phyloP scores from a whole-genome alignment of 1,140 invertebrate species.

The Caenorhabditis inopinata region DNA sequence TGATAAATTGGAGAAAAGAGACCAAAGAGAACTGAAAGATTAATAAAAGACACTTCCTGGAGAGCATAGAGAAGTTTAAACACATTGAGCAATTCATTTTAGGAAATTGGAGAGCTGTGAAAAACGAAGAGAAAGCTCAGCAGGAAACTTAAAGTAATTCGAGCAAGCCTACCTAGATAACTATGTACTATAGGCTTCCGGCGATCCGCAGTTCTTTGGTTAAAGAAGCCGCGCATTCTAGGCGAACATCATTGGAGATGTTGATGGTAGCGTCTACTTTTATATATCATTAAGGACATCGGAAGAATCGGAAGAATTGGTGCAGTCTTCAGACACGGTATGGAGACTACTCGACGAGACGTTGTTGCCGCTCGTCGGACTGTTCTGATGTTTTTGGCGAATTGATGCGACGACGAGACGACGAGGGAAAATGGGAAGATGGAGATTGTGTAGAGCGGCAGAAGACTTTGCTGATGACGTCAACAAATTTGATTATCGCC shows the following conservation, averaged over 20 bases:
- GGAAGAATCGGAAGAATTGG: neutral
- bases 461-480: neutral
- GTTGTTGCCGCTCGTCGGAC: neutral
- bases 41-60: too few species aligned
- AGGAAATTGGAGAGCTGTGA: too few species aligned
- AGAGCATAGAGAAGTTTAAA: too few species aligned
- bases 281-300: slow-evolving; percentile 7
- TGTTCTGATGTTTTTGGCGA: slow-evolving; percentile 32
- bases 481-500: neutral
- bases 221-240: neutral
- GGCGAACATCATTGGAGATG: neutral
- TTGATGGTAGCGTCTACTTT: neutral
- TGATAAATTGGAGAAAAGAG: too few species aligned
- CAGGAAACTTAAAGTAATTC: too few species aligned
- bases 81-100: too few species aligned
- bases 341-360: neutral
- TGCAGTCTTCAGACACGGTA: neutral
- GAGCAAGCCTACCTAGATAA: too few species aligned
- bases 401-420: neutral
- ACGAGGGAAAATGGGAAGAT: neutral
- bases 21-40: too few species aligned
- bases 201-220: neutral
- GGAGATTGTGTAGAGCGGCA: neutral
- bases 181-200: too few species aligned
- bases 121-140: too few species aligned